Percentiles rank a stretch among this genome's conserved stretches.
Evolutionary conservation across 64 coral and sea anemone genomes (phyloP).

Genomic region (Actinia equina): DNA sequence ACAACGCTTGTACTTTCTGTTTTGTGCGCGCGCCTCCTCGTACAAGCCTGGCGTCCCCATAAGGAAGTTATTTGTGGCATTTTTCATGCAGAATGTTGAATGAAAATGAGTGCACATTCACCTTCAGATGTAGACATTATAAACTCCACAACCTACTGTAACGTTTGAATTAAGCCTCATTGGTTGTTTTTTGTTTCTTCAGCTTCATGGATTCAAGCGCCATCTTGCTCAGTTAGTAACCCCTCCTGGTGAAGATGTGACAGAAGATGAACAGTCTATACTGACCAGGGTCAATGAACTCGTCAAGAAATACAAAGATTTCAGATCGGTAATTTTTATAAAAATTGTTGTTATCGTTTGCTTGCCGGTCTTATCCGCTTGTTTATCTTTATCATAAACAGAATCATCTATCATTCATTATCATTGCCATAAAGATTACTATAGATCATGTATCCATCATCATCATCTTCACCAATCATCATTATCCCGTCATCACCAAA

Average conservation of each 20-base stretch:
- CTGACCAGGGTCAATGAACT: conserved; percentile 42
- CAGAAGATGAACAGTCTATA: conserved; percentile 38
- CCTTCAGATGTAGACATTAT: no score
- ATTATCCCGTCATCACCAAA: no score
- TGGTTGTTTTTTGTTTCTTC: conserved; percentile 23
- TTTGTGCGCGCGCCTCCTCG: no score
- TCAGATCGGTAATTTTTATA: conserved; percentile 37
- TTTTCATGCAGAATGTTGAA: no score
- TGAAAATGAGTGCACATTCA: no score
- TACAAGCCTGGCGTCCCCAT: no score
- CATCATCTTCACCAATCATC: no score
- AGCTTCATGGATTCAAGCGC: conserved; percentile 62
- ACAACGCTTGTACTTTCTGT: no score
- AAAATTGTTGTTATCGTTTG: neutral
- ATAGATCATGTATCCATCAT: no score
- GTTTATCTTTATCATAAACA: neutral
- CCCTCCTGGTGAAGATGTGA: conserved; percentile 23
- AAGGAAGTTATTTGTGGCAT: no score
- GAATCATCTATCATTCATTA: neutral
- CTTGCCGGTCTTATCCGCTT: neutral
- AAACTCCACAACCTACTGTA: no score
- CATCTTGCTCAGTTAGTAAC: conserved; percentile 56
- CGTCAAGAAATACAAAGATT: conserved; percentile 47
- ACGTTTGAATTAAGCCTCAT: neutral
- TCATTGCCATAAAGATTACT: neutral